Evolutionary conservation across 2,113 vertebrate species (phyloP).

Genomic region (Pedetes capensis): DNA sequence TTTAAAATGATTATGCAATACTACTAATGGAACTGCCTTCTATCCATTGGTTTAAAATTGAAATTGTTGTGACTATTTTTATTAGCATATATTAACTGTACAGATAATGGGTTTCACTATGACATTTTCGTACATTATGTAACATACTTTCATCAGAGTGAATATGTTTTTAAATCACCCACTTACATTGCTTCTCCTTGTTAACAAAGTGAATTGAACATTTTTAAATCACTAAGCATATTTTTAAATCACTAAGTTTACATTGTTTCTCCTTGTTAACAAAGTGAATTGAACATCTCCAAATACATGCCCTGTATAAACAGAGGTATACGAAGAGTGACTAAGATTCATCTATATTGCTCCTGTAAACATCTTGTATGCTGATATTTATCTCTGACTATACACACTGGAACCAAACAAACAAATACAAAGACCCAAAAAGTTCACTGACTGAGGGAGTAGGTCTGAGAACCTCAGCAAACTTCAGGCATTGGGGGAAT

Average conservation of each 20-base stretch:
- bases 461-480: neutral
- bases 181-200: too few relatives aligned
- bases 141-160: too few relatives aligned
- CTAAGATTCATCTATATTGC: neutral
- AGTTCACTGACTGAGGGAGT: neutral
- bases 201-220: too few relatives aligned
- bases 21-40: neutral
- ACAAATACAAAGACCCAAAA: neutral
- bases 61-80: too few relatives aligned
- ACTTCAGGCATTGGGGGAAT: neutral
- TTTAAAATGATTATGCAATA: neutral
- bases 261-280: neutral
- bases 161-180: too few relatives aligned
- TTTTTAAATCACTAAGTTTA: neutral
- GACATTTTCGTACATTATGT: too few relatives aligned
- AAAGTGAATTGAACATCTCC: neutral
- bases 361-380: neutral
- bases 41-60: neutral
- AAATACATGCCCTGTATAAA: neutral
- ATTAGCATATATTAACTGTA: too few relatives aligned
- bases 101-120: too few relatives aligned
- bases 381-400: neutral
- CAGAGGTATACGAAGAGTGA: neutral
- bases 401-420: neutral
- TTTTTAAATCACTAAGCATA: too few relatives aligned